Evolutionary conservation across 2,797 vertebrate genomes (phyloP).

Genomic region (Brachyalestes nurse): DNA sequence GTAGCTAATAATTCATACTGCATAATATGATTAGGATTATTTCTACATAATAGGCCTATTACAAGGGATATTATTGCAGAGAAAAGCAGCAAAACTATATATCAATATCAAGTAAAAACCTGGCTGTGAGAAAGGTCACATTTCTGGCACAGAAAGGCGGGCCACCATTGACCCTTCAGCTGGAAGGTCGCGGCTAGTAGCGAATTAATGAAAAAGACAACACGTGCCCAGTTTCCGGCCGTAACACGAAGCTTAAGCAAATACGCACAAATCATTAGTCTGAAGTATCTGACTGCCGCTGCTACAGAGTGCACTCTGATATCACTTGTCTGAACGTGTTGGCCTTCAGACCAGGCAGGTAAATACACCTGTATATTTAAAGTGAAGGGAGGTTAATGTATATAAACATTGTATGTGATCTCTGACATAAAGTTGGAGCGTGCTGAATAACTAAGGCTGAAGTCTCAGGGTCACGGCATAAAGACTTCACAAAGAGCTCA

Average conservation of each 20-base stretch:
- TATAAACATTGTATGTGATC: constrained; percentile 69
- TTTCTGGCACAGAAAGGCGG: constrained; percentile 29
- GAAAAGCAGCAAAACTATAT: constrained; percentile 46
- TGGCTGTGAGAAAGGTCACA: neutral
- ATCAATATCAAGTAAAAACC: constrained; percentile 39
- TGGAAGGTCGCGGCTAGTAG: constrained; percentile 54
- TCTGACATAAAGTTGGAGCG: constrained; percentile 68
- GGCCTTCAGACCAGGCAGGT: constrained; percentile 59
- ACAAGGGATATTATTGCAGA: constrained; percentile 1
- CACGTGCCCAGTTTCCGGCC: constrained; percentile 53
- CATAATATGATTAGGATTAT: too few species aligned
- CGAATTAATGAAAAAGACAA: constrained; percentile 71
- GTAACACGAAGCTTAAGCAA: constrained; percentile 71
- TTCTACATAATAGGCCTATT: neutral
- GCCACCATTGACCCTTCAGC: constrained; percentile 64
- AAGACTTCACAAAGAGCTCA: constrained; percentile 69
- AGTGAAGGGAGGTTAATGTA: constrained; percentile 70
- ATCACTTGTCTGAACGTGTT: constrained; percentile 39
- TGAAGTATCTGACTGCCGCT: constrained; percentile 51
- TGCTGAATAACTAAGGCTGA: constrained; percentile 49
- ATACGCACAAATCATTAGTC: constrained; percentile 67
- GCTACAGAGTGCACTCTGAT: constrained; percentile 55
- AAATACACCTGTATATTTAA: constrained; percentile 78
- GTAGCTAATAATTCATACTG: too few species aligned
- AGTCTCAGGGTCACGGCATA: constrained; percentile 40